These are phyloP conservation scores for Gryllus bimaculatus DNA, from an alignment of 1,140 invertebrate species.

Conservation along the genomic window DNA sequence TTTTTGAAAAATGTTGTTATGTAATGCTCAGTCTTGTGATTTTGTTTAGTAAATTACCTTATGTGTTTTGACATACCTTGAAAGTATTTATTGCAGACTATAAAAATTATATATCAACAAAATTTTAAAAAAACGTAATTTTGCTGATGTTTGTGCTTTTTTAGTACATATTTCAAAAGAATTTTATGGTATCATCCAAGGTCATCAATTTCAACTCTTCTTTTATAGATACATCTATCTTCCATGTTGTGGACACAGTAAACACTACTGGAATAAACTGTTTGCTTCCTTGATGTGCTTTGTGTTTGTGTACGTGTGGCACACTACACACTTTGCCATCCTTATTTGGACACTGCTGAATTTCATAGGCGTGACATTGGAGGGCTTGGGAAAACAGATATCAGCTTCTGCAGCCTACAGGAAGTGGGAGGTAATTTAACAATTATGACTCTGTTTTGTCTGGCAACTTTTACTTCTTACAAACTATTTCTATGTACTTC, in stretches of 20 bases:
- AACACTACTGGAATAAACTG: slow-evolving; percentile 46
- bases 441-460: background rate
- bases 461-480: background rate
- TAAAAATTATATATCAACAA: too few species aligned
- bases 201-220: background rate
- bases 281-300: slow-evolving; percentile 71
- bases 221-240: slow-evolving; percentile 74
- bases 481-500: too few species aligned
- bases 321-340: slow-evolving; percentile 66
- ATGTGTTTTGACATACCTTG: too few species aligned
- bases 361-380: slow-evolving; percentile 63
- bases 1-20: too few species aligned
- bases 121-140: too few species aligned
- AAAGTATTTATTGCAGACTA: too few species aligned
- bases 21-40: too few species aligned
- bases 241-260: slow-evolving; percentile 45
- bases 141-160: too few species aligned
- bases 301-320: slow-evolving; percentile 81
- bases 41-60: too few species aligned
- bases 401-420: slow-evolving; percentile 25
- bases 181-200: too few species aligned
- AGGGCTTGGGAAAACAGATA: slow-evolving; percentile 46
- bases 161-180: too few species aligned
- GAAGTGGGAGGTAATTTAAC: slow-evolving; percentile 24
- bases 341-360: slow-evolving; percentile 79